These are phyloP conservation scores for Drosophila yooni DNA, from an alignment of 2,888 invertebrate genomes.

Conservation along the genomic window DNA sequence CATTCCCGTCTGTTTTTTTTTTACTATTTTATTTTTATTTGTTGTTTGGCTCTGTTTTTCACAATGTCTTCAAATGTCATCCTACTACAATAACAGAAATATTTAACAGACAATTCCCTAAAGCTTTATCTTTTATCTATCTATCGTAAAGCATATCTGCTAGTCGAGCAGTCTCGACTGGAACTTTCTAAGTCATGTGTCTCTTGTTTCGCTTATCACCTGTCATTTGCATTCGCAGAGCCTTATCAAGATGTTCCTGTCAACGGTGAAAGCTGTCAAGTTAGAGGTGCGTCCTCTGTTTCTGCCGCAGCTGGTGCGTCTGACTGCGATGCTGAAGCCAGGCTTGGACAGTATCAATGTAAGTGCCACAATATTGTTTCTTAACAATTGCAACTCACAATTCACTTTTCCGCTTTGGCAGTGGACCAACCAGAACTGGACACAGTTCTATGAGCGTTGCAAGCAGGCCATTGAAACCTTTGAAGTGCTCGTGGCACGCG, in stretches of 20 bases:
- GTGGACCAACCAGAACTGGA: constrained; percentile 95
- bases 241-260: constrained; percentile 91
- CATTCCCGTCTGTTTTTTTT: neutral
- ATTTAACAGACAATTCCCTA: no score
- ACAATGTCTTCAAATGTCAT: neutral
- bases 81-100: neutral
- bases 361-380: constrained; percentile 39
- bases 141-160: neutral
- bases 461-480: constrained; percentile 92
- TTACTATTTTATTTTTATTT: neutral
- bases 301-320: constrained; percentile 93
- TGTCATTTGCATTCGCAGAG: constrained; percentile 86
- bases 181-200: neutral
- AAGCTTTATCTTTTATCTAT: no score
- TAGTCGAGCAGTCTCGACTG: neutral
- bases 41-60: neutral
- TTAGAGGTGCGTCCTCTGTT: constrained; percentile 95
- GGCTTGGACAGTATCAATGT: constrained; percentile 90
- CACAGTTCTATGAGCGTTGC: constrained; percentile 90
- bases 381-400: constrained; percentile 5
- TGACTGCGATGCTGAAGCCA: constrained; percentile 93
- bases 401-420: constrained; percentile 87
- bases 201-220: constrained; percentile 1
- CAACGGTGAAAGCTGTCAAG: constrained; percentile 91
- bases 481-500: constrained; percentile 90